Percentiles rank a stretch among this genome's conserved stretches.
These are phyloP conservation scores for Stenchaetothrips biformis DNA, from an alignment of 2,888 invertebrate species.

Conservation along the genomic window DNA sequence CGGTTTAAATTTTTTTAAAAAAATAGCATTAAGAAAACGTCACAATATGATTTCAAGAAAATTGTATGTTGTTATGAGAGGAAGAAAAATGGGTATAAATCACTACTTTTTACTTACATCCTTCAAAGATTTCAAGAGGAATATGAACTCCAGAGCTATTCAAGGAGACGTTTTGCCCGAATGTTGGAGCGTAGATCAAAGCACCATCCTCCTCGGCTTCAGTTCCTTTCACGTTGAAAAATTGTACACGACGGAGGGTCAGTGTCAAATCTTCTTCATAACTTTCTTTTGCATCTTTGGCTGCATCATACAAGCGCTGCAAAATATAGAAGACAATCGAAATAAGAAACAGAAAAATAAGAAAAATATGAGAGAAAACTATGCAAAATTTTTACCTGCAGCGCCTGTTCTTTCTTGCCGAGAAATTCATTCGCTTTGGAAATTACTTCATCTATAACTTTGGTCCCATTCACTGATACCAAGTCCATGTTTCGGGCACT, in stretches of 20 bases:
- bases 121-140: conserved; percentile 49
- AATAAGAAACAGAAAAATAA: background rate
- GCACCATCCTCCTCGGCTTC: background rate
- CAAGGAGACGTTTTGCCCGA: conserved; percentile 42
- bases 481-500: background rate
- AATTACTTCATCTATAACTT: conserved; percentile 4
- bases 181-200: conserved; percentile 37
- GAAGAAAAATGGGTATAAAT: conserved; percentile 26
- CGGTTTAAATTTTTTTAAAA: background rate
- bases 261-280: conserved; percentile 1
- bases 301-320: background rate
- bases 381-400: background rate
- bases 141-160: conserved; percentile 48
- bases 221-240: background rate
- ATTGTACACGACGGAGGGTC: background rate
- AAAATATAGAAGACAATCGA: background rate
- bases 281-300: background rate
- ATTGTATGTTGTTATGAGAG: too few relatives aligned
- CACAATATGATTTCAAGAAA: too few relatives aligned
- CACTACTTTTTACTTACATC: conserved; percentile 43
- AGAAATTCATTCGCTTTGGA: background rate
- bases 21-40: background rate
- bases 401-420: background rate
- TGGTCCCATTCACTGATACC: background rate
- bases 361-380: background rate